Percentiles rank a stretch among this genome's conserved stretches.
These are phyloP conservation scores for Rhynchopsitta pachyrhyncha DNA, from an alignment of 2,113 vertebrate genomes.

Conservation along the genomic window DNA sequence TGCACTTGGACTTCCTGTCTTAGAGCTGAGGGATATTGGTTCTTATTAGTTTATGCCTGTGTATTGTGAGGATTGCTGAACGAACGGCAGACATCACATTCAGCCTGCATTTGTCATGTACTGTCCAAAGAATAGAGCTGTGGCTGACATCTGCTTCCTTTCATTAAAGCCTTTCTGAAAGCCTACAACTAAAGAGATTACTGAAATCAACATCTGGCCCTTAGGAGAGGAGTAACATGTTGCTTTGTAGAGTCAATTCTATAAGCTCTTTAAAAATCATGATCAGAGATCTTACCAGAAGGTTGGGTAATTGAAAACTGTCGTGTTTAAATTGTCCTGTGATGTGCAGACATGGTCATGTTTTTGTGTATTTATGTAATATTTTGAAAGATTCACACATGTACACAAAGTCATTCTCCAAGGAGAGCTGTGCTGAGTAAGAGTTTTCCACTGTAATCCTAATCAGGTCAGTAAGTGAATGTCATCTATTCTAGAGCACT, in stretches of 20 bases:
- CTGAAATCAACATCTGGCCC: not conserved
- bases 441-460: constrained; percentile 50
- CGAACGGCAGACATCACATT: not conserved
- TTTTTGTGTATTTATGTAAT: not conserved
- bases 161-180: constrained; percentile 11
- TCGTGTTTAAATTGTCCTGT: not conserved
- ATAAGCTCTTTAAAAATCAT: constrained; percentile 2
- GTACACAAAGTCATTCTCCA: not conserved
- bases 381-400: not conserved
- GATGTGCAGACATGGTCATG: not conserved
- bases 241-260: not conserved
- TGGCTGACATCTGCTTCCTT: not conserved
- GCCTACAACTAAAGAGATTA: not conserved
- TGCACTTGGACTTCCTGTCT: not conserved
- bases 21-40: not conserved
- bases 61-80: not conserved
- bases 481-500: not conserved
- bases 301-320: not conserved
- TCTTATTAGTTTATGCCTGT: not conserved
- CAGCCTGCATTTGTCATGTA: not conserved
- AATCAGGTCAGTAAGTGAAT: constrained; percentile 36
- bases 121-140: not conserved
- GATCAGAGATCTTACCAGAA: not conserved
- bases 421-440: not conserved
- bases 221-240: not conserved